Evolutionary conservation across 2,888 invertebrate genomes (phyloP).

Genomic region (Branchipolynoe longqiensis): DNA sequence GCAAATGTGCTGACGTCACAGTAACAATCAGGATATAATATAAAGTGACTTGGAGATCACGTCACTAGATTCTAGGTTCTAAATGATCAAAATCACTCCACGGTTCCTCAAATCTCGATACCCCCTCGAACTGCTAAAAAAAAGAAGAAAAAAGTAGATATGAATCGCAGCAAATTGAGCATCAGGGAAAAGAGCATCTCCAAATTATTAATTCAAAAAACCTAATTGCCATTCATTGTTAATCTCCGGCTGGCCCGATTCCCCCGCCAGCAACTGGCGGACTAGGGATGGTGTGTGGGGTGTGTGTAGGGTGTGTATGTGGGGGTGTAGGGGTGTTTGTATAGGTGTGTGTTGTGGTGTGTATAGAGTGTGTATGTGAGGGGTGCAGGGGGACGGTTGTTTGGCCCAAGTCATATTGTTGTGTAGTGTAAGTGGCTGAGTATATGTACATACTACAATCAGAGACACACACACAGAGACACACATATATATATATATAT

Average conservation of each 20-base stretch:
- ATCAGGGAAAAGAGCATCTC: slow-evolving; percentile 47
- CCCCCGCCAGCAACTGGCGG: background rate
- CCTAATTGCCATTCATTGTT: slow-evolving; percentile 44
- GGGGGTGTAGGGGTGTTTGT: background rate
- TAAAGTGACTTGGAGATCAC: too few relatives aligned
- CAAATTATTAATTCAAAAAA: slow-evolving; percentile 51
- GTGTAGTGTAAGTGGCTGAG: background rate
- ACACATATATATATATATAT: too few relatives aligned
- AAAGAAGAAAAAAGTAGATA: too few relatives aligned
- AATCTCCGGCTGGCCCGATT: slow-evolving; percentile 4
- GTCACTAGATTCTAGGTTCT: too few relatives aligned
- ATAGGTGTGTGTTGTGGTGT: too few relatives aligned
- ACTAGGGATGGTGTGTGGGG: background rate
- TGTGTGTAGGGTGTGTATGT: background rate
- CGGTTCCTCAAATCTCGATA: background rate
- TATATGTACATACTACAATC: background rate
- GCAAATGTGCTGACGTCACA: too few relatives aligned
- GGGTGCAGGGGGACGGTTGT: background rate
- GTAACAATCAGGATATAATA: too few relatives aligned
- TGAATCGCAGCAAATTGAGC: slow-evolving; percentile 41
- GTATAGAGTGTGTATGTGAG: too few relatives aligned
- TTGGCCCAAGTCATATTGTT: background rate
- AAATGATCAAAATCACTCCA: too few relatives aligned
- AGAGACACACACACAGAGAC: too few relatives aligned
- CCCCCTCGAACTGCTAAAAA: background rate